These are phyloP conservation scores for Aphyosemion australe DNA, from an alignment of 2,113 vertebrate genomes.

Conservation along the genomic window DNA sequence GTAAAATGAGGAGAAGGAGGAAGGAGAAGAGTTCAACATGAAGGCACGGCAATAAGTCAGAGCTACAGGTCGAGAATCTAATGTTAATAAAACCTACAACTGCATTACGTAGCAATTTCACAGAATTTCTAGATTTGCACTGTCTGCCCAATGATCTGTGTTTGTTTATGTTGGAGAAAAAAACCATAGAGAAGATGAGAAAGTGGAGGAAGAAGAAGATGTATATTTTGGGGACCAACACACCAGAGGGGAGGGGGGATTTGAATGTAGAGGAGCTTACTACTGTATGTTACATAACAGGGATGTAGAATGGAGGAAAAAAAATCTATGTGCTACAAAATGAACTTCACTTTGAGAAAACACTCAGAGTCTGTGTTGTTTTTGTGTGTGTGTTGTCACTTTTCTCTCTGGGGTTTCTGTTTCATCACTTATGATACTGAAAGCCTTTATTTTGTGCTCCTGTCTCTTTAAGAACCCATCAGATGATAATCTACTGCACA, in stretches of 20 bases:
- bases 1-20: conserved; percentile 35
- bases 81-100: conserved; percentile 65
- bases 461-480: too few species aligned
- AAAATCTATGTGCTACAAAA: conserved; percentile 75
- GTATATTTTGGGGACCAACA: conserved; percentile 81
- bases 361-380: conserved; percentile 43
- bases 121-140: conserved; percentile 76
- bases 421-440: too few species aligned
- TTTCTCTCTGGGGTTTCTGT: too few species aligned
- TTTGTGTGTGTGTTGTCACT: conserved; percentile 3
- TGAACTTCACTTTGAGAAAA: conserved; percentile 80
- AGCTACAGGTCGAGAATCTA: conserved; percentile 60
- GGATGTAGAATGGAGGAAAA: conserved; percentile 67
- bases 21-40: conserved; percentile 43
- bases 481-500: too few species aligned
- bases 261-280: conserved; percentile 76
- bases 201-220: conserved; percentile 60
- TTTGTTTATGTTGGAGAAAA: conserved; percentile 73
- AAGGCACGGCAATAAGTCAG: conserved; percentile 73
- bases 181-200: conserved; percentile 63
- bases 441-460: too few species aligned
- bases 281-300: conserved; percentile 70
- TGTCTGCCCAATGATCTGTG: conserved; percentile 73
- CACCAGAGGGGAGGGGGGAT: conserved; percentile 43
- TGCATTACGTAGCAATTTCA: conserved; percentile 76